A percentile compares a stretch with the other conserved stretches of the same genome.
These are phyloP conservation scores for Gila robusta DNA, from an alignment of 2,797 vertebrate genomes.

Conservation along the genomic window DNA sequence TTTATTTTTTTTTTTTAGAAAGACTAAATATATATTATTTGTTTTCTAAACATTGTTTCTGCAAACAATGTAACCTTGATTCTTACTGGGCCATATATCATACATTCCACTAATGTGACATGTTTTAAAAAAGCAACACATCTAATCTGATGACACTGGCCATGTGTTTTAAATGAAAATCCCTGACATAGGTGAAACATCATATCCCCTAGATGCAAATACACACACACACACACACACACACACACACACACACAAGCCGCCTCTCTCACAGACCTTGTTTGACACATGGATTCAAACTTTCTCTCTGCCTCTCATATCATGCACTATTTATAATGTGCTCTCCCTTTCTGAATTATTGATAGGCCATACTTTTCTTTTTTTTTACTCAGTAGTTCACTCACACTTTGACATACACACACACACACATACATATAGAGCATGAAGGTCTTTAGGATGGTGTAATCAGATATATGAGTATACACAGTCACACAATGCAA, in stretches of 20 bases:
- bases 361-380: conserved; percentile 75
- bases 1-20: no score
- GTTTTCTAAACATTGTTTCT: conserved; percentile 5
- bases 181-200: conserved; percentile 44
- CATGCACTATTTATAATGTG: conserved; percentile 82
- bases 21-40: neutral
- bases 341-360: conserved; percentile 78
- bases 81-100: neutral
- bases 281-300: conserved; percentile 73
- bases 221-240: conserved; percentile 21
- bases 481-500: conserved; percentile 1
- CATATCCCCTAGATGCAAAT: conserved; percentile 10
- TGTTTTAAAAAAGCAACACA: conserved; percentile 37
- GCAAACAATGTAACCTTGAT: conserved; percentile 29
- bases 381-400: conserved; percentile 65
- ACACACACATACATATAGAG: neutral
- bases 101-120: conserved; percentile 19
- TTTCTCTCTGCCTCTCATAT: conserved; percentile 69
- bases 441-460: conserved; percentile 11
- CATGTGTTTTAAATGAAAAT: conserved; percentile 37
- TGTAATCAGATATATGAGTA: conserved; percentile 34
- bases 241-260: conserved; percentile 16
- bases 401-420: conserved; percentile 40
- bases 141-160: conserved; percentile 24
- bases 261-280: conserved; percentile 61